Evolutionary conservation across 2,888 invertebrate species (phyloP).

Genomic region (Cecidostiba fungosa): DNA sequence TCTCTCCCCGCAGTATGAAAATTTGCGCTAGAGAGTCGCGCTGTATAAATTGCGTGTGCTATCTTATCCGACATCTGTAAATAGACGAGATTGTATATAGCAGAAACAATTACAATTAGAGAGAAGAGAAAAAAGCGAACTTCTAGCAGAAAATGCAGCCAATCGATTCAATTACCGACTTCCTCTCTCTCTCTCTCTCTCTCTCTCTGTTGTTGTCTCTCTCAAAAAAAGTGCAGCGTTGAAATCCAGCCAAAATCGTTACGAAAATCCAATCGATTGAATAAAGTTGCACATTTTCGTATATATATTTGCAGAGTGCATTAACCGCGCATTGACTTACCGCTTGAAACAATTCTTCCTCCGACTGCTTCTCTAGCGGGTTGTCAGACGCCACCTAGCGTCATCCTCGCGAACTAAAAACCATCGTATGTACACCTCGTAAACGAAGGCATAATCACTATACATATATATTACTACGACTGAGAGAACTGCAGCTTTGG

Average conservation of each 20-base stretch:
- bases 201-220: not conserved
- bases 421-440: no score
- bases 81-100: not conserved
- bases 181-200: not conserved
- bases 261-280: not conserved
- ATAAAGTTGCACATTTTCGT: no score
- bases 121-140: not conserved
- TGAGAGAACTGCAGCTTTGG: no score
- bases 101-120: not conserved
- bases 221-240: not conserved
- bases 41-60: not conserved
- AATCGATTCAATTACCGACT: not conserved
- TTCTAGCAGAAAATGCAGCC: not conserved
- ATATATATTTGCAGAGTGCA: no score
- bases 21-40: not conserved
- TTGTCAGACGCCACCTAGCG: no score
- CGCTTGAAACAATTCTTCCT: no score
- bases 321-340: no score
- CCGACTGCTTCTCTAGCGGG: not conserved
- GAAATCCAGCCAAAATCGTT: conserved; percentile 5
- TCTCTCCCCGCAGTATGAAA: not conserved
- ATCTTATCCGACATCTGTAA: conserved; percentile 20
- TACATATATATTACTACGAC: no score
- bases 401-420: no score
- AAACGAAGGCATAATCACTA: no score